These are phyloP conservation scores for Aldrovandia affinis DNA, from an alignment of 2,797 vertebrate species.

Conservation along the genomic window DNA sequence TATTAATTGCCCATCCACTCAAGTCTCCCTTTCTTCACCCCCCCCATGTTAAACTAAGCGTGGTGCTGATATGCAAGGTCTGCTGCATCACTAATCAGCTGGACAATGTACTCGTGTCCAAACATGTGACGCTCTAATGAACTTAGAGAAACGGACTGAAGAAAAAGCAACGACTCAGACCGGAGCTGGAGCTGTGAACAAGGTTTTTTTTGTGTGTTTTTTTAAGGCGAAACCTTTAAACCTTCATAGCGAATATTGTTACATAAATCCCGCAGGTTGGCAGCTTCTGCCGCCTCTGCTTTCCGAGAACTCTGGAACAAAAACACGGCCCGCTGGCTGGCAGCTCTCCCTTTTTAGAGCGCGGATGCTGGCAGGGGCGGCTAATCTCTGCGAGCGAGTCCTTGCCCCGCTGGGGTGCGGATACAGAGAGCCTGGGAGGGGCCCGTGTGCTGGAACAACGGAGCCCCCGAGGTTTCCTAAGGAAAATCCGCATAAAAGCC, in stretches of 20 bases:
- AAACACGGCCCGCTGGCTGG: constrained; percentile 52
- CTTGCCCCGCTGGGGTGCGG: constrained; percentile 28
- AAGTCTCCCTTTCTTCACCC: not conserved
- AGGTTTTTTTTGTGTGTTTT: constrained; percentile 35
- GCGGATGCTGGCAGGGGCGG: constrained; percentile 27
- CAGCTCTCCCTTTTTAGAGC: constrained; percentile 39
- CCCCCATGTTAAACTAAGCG: not conserved
- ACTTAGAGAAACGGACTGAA: constrained; percentile 35
- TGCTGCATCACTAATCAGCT: constrained; percentile 15
- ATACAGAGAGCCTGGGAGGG: constrained; percentile 30
- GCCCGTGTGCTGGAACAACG: constrained; percentile 10
- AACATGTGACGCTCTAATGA: constrained; percentile 32
- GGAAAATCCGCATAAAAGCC: constrained; percentile 1
- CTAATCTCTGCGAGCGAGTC: constrained; percentile 49
- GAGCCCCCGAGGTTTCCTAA: not conserved
- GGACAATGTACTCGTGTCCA: constrained; percentile 22
- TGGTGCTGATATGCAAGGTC: constrained; percentile 4
- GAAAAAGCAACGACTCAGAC: constrained; percentile 44
- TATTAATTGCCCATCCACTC: not conserved
- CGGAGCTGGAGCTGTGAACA: constrained; percentile 58
- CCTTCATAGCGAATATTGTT: too few species aligned
- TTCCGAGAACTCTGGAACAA: too few species aligned
- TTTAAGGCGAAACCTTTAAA: too few species aligned
- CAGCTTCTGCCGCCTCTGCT: too few species aligned
- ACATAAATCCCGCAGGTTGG: too few species aligned